Evolutionary conservation across 2,888 invertebrate genomes (phyloP).

Genomic region (Platycheirus albimanus): DNA sequence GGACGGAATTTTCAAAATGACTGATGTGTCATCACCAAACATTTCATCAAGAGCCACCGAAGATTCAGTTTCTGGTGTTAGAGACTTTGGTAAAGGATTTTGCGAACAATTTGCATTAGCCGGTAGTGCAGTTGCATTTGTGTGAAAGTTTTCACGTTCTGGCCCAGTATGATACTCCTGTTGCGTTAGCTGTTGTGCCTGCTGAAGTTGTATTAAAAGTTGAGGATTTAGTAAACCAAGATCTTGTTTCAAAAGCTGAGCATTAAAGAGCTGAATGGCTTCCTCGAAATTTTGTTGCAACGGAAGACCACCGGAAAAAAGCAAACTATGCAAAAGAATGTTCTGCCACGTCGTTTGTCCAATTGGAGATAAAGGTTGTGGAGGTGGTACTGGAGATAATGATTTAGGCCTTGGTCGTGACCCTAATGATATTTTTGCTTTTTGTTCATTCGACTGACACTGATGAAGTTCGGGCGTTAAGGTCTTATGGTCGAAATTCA

Average conservation of each 20-base stretch:
- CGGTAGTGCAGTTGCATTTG: constrained; percentile 24
- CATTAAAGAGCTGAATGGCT: constrained; percentile 78
- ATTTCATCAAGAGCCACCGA: constrained; percentile 81
- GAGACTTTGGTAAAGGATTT: constrained; percentile 81
- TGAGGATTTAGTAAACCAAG: constrained; percentile 77
- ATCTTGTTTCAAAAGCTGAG: constrained; percentile 78
- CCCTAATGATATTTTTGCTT: constrained; percentile 40
- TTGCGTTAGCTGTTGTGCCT: constrained; percentile 77
- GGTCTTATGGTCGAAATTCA: constrained; percentile 78
- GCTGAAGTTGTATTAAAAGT: constrained; percentile 77
- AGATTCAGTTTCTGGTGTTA: constrained; percentile 83
- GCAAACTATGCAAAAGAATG: constrained; percentile 79
- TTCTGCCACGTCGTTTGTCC: constrained; percentile 73
- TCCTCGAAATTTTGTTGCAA: constrained; percentile 77
- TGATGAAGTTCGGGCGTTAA: constrained; percentile 64
- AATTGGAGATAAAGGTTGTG: constrained; percentile 72
- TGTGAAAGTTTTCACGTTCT: constrained; percentile 76
- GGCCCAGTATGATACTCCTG: constrained; percentile 76
- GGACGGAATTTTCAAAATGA: constrained; percentile 97
- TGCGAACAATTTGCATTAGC: constrained; percentile 74
- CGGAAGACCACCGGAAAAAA: constrained; percentile 78
- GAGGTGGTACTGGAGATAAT: constrained; percentile 58
- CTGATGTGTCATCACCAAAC: constrained; percentile 86
- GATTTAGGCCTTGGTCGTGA: constrained; percentile 47
- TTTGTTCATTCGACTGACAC: constrained; percentile 6